phyloP scores from a whole-genome alignment of 1,140 invertebrate genomes.

The Drosophila setifemur region DNA sequence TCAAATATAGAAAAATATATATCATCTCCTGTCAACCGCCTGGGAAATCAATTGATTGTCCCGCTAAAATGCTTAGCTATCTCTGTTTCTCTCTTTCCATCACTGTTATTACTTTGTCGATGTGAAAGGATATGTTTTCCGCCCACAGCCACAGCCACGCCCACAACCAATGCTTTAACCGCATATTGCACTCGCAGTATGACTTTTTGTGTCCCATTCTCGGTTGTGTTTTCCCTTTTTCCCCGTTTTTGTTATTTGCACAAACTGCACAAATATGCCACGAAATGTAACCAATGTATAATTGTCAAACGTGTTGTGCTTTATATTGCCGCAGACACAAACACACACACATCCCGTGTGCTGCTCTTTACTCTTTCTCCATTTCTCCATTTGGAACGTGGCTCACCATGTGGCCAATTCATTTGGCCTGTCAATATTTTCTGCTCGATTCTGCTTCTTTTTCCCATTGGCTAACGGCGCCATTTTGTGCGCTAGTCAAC shows the following conservation, averaged over 20 bases:
- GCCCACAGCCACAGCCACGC: constrained; percentile 4
- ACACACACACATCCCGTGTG: neutral
- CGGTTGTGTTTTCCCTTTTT: constrained; percentile 11
- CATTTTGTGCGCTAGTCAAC: constrained; percentile 59
- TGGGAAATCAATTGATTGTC: constrained; percentile 79
- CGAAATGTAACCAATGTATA: constrained; percentile 77
- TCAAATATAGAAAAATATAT: constrained; percentile 28
- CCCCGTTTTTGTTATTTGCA: constrained; percentile 46
- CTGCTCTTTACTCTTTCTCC: neutral
- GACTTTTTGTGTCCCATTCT: constrained; percentile 46
- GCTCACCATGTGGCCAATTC: constrained; percentile 47
- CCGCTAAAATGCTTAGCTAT: constrained; percentile 67
- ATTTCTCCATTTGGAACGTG: constrained; percentile 31
- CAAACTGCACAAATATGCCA: constrained; percentile 71
- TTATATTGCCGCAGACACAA: constrained; percentile 55
- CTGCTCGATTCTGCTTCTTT: constrained; percentile 2
- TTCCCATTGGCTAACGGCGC: constrained; percentile 42
- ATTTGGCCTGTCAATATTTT: constrained; percentile 64
- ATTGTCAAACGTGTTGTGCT: constrained; percentile 76
- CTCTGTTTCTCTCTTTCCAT: constrained; percentile 1
- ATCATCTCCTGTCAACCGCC: constrained; percentile 47
- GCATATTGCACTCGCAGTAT: constrained; percentile 48
- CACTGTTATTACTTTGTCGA: constrained; percentile 42
- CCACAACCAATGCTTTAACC: constrained; percentile 56
- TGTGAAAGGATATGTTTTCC: neutral